Evolutionary conservation across 2,888 invertebrate genomes (phyloP).

Genomic region (Volucella zonaria): DNA sequence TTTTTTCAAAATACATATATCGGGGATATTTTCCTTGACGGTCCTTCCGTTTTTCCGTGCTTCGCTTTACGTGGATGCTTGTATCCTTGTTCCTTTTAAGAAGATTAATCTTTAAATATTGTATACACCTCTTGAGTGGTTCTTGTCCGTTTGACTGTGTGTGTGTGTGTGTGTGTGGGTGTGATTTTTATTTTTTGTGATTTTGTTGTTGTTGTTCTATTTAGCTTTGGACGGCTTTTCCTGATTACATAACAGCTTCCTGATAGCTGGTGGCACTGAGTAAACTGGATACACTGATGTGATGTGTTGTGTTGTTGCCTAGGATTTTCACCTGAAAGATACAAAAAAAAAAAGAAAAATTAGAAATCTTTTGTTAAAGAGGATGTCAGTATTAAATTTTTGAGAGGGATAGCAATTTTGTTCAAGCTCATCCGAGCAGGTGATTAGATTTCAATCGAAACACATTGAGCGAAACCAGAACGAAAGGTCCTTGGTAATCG

Average conservation of each 20-base stretch:
- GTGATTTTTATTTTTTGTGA: neutral
- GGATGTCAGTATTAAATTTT: constrained; percentile 47
- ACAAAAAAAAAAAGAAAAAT: constrained; percentile 21
- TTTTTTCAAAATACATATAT: neutral
- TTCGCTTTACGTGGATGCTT: constrained; percentile 25
- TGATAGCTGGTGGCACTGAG: constrained; percentile 41
- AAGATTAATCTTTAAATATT: constrained; percentile 39
- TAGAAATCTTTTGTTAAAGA: constrained; percentile 19
- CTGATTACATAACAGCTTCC: constrained; percentile 61
- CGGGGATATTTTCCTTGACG: no score
- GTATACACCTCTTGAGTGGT: constrained; percentile 26
- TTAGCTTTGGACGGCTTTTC: constrained; percentile 66
- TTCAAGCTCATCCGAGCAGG: constrained; percentile 47
- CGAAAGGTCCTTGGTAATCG: constrained; percentile 25
- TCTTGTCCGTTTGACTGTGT: constrained; percentile 1
- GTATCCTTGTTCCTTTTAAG: constrained; percentile 8
- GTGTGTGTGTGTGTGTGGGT: constrained; percentile 14
- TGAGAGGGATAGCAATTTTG: constrained; percentile 33
- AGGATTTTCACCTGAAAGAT: constrained; percentile 58
- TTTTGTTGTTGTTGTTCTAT: neutral
- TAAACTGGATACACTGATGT: constrained; percentile 25
- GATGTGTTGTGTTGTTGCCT: constrained; percentile 54
- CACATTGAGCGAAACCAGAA: constrained; percentile 25
- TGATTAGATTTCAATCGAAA: constrained; percentile 50
- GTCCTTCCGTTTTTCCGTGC: no score